Evolutionary conservation across 2,888 invertebrate species (phyloP).

Genomic region (Meteorus cinctellus): DNA sequence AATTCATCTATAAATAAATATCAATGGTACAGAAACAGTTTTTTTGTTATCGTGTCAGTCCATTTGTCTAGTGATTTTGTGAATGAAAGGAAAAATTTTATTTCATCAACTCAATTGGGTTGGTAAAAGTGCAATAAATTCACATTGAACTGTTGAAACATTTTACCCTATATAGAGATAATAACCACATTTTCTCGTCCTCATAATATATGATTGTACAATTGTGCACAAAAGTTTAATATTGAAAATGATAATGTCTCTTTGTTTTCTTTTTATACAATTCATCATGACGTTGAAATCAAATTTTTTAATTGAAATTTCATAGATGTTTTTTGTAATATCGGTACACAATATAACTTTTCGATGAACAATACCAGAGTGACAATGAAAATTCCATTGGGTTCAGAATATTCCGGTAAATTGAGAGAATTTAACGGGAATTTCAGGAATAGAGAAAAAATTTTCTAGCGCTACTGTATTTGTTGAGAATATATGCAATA

Average conservation of each 20-base stretch:
- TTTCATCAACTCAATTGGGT: not conserved
- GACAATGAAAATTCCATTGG: too few species aligned
- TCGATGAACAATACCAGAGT: too few species aligned
- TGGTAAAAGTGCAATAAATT: not conserved
- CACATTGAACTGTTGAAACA: not conserved
- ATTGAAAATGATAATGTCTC: too few species aligned
- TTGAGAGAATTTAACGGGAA: too few species aligned
- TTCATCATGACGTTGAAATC: too few species aligned
- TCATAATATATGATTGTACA: too few species aligned
- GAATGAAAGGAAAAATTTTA: not conserved
- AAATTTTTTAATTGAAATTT: too few species aligned
- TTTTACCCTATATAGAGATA: not conserved
- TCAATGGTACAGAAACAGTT: not conserved
- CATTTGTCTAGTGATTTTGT: not conserved
- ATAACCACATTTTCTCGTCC: not conserved
- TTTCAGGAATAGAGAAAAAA: not conserved
- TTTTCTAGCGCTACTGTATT: not conserved
- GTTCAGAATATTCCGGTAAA: too few species aligned
- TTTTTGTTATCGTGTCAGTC: not conserved
- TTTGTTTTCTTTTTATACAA: too few species aligned
- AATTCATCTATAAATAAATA: not conserved
- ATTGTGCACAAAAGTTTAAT: too few species aligned
- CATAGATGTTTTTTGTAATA: too few species aligned
- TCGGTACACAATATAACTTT: too few species aligned
- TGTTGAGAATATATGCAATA: not conserved